Conservation (phyloP, 1,140 invertebrate species). For the Drosophila nebulosa region DNA sequence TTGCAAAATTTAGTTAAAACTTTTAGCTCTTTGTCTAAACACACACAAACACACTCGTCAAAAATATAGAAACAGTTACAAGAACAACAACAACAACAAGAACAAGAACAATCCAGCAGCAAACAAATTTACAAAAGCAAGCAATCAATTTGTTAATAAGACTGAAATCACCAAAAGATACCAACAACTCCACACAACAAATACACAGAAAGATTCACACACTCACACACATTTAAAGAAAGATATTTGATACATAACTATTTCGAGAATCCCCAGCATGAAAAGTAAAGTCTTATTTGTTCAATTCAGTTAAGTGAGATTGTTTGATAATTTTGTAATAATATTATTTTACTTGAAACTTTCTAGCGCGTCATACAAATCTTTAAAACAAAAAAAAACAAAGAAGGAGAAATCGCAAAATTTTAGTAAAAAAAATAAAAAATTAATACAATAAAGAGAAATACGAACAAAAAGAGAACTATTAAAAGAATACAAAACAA, state of each 20-base stretch:
- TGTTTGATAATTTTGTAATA: conserved; percentile 6
- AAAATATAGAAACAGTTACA: background rate
- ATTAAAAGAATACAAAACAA: conserved; percentile 43
- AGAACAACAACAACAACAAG: conserved; percentile 30
- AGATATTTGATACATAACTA: conserved; percentile 7
- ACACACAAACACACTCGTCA: background rate
- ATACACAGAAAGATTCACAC: conserved; percentile 13
- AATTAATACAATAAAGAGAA: background rate
- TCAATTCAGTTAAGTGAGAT: conserved; percentile 10
- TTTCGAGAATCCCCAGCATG: conserved; percentile 43
- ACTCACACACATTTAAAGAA: conserved; percentile 16
- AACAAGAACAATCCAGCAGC: conserved; percentile 73
- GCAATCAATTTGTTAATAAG: conserved; percentile 76
- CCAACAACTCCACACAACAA: too few relatives aligned
- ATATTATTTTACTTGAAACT: conserved; percentile 7
- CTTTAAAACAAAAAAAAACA: conserved; percentile 21
- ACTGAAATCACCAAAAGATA: conserved; percentile 48
- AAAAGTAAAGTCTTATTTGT: conserved; percentile 18
- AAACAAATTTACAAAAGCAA: conserved; percentile 75
- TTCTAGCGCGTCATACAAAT: conserved; percentile 53
- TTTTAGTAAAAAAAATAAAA: conserved; percentile 52
- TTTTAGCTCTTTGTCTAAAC: conserved; percentile 32
- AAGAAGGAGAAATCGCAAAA: conserved; percentile 47
- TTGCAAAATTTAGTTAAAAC: conserved; percentile 45
- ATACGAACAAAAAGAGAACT: background rate